A percentile compares a stretch with the other conserved stretches of the same genome.
phyloP scores from a whole-genome alignment of 2,888 invertebrate genomes.

The Monochamus alternatus region DNA sequence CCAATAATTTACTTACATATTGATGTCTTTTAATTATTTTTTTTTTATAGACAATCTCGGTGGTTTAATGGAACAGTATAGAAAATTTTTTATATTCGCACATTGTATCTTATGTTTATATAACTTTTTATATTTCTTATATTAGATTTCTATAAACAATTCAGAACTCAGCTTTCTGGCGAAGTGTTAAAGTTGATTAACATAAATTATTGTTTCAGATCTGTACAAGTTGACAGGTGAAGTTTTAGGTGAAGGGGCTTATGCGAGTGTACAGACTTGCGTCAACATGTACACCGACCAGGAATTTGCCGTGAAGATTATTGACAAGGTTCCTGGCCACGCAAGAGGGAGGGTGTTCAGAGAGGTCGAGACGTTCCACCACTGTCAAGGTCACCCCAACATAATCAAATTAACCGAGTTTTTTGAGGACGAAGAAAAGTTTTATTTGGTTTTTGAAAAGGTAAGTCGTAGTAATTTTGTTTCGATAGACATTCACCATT shows the following conservation, averaged over 20 bases:
- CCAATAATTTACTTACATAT: too few species aligned
- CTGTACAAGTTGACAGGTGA: slow-evolving; percentile 96
- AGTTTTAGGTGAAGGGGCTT: slow-evolving; percentile 96
- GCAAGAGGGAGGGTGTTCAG: slow-evolving; percentile 96
- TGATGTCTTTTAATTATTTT: too few species aligned
- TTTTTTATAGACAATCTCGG: too few species aligned
- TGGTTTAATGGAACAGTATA: too few species aligned
- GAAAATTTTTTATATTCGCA: too few species aligned
- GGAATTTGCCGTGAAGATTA: slow-evolving; percentile 98
- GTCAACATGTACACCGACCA: slow-evolving; percentile 91
- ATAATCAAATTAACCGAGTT: slow-evolving; percentile 98
- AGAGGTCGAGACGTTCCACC: slow-evolving; percentile 99
- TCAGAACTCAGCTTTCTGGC: too few species aligned
- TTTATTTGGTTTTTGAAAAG: slow-evolving; percentile 98
- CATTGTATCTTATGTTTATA: too few species aligned
- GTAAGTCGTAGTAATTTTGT: slow-evolving; percentile 65
- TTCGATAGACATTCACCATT: too few species aligned
- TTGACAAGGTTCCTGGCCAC: slow-evolving; percentile 95
- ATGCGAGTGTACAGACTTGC: slow-evolving; percentile 96
- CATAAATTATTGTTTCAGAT: slow-evolving; percentile 76
- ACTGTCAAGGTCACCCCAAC: slow-evolving; percentile 97
- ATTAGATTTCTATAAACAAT: too few species aligned
- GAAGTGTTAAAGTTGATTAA: not conserved
- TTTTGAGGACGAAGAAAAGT: slow-evolving; percentile 97
- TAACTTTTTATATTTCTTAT: too few species aligned